Base-by-base conservation (phyloP, 2,797 vertebrate genomes). In the Pachyuromys duprasi region DNA sequence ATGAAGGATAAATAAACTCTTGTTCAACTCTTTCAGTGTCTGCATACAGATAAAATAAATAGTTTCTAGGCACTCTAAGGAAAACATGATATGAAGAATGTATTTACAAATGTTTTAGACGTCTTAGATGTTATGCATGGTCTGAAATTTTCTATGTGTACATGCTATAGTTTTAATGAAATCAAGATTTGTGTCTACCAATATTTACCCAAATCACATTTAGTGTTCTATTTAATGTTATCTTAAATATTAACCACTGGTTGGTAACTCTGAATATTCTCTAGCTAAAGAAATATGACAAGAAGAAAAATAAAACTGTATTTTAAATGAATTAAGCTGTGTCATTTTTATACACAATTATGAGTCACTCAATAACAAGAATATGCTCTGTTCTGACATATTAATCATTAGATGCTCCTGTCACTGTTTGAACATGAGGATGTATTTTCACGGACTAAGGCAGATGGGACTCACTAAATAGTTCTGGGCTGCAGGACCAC, bases 191-290 rank as follows among this genome's bases (percentile, higher is more conserved):
- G 22, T 90, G 63, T 60, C 76, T 86, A 36, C 63, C 45, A 70
- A 79, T 3, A 90, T 13, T 79, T 39, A 92, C 4, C 63, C 81
- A 96, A 91, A 72, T 24, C 93, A 36, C 53, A 94, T 45, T 81
- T 75, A 96, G 39, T n/a, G 81, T 69, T 89, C 36, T 92, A 90
- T 17, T 70, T 81, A 84, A 53, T 69, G 17, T n/a, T 60, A 75
- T n/a, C 84, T 88, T 80, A 95, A 94, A 93, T 83, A 75, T 31
- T 90, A 93, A 90, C 55, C 82, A 84, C 79, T 72, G 36, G 82
- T 89, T 92, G 78, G 60, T 74, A 94, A 86, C 72, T 86, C 62
- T 94, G 33, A 87, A 70, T 69, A 70, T 26, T 36, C 11, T 87
- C 8, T 31, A 90, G 70, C 63, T 92, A 86, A 91, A 88, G 60